Conservation (phyloP, 1,140 invertebrate genomes). For the Macrosteles quadrilineatus region DNA sequence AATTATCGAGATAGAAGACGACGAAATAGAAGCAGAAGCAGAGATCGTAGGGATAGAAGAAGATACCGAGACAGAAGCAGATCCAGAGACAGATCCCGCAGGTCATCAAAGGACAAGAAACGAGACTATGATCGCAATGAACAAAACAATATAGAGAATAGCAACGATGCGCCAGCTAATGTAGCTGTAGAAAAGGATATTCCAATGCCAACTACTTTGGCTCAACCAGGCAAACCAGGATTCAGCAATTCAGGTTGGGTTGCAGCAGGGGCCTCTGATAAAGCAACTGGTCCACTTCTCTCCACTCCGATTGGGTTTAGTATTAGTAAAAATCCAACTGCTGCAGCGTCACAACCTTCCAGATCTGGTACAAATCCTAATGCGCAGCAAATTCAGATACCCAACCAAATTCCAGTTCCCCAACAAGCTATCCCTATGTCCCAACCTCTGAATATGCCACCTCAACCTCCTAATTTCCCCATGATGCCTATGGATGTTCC, state of each 20-base stretch:
- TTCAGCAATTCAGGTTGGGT: slow-evolving; percentile 19
- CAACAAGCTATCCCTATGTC: neutral
- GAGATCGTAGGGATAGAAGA: slow-evolving; percentile 50
- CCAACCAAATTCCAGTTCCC: neutral
- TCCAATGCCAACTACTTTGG: neutral
- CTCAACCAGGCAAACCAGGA: slow-evolving; percentile 1
- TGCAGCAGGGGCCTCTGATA: neutral
- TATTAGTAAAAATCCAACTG: neutral
- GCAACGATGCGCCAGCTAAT: neutral
- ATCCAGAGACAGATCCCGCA: slow-evolving; percentile 44
- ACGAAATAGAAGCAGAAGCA: slow-evolving; percentile 49
- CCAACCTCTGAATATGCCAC: neutral
- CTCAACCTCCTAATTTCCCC: neutral
- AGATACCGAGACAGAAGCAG: slow-evolving; percentile 48
- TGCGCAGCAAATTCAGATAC: neutral
- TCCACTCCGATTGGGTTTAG: neutral
- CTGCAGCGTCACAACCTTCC: slow-evolving; percentile 8
- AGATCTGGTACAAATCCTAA: neutral
- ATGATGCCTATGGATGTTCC: neutral
- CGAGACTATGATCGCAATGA: slow-evolving; percentile 33
- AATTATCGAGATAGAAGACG: slow-evolving; percentile 54
- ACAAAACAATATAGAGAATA: slow-evolving; percentile 22
- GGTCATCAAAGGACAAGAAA: slow-evolving; percentile 41
- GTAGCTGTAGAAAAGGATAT: neutral
- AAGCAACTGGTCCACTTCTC: neutral